Evolutionary conservation across 2,888 invertebrate genomes (phyloP).

Genomic region (Drosophila longiperda): DNA sequence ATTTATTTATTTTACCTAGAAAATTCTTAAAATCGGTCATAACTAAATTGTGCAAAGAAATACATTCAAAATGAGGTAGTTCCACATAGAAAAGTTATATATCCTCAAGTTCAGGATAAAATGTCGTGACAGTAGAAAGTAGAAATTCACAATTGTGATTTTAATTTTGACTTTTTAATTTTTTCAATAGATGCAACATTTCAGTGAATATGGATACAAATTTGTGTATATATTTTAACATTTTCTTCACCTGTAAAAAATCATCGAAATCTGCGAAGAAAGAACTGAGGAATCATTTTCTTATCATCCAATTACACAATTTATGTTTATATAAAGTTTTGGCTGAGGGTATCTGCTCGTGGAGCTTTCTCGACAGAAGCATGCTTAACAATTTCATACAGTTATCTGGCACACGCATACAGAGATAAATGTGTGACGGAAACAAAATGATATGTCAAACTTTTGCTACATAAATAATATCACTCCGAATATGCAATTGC

Average conservation of each 20-base stretch:
- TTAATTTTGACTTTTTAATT: neutral
- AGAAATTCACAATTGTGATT: neutral
- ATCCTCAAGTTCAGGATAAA: neutral
- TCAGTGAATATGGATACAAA: neutral
- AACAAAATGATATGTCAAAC: conserved; percentile 8
- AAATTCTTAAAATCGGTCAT: neutral
- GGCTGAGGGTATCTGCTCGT: neutral
- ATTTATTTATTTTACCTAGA: neutral
- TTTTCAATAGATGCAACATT: neutral
- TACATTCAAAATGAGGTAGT: neutral
- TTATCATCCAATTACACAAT: neutral
- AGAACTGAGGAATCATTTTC: neutral
- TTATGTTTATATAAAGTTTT: neutral
- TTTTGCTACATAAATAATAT: conserved; percentile 5
- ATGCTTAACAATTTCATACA: neutral
- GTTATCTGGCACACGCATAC: neutral
- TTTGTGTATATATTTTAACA: neutral
- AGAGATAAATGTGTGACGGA: neutral
- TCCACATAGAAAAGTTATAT: neutral
- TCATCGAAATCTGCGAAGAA: neutral
- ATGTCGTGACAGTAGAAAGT: neutral
- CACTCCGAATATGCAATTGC: conserved; percentile 39
- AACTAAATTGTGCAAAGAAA: neutral
- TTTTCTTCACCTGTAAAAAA: neutral
- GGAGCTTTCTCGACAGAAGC: neutral